A percentile compares a stretch with the other conserved stretches of the same genome.
Conservation (phyloP, 2,888 invertebrate genomes). For the Mimachlamys varia region DNA sequence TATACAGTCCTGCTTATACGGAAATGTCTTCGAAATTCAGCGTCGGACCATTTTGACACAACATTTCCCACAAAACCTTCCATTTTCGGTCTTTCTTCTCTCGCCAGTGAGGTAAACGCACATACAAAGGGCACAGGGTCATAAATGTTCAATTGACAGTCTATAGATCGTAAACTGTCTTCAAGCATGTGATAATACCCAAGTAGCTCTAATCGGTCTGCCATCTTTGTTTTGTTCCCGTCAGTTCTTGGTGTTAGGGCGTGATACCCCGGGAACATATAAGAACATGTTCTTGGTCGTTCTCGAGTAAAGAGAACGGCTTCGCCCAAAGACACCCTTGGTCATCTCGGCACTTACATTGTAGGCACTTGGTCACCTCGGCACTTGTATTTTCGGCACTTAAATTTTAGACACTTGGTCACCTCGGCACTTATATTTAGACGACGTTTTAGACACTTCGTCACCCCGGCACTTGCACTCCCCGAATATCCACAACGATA, state of each 20-base stretch:
- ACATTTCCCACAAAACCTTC: slow-evolving; percentile 38
- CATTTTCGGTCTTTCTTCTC: background rate
- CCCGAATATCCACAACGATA: too few relatives aligned
- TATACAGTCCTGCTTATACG: slow-evolving; percentile 1
- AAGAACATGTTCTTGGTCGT: background rate
- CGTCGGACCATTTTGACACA: background rate
- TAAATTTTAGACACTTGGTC: too few relatives aligned
- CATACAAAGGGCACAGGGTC: too few relatives aligned
- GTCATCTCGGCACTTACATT: too few relatives aligned
- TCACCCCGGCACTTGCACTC: too few relatives aligned
- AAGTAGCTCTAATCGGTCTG: background rate
- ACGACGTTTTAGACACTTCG: too few relatives aligned
- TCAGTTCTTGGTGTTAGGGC: background rate
- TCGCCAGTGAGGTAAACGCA: background rate
- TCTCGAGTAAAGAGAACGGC: background rate
- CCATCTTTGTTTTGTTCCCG: background rate
- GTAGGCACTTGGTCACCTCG: too few relatives aligned
- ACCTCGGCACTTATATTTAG: too few relatives aligned
- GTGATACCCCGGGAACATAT: background rate
- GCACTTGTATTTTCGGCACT: too few relatives aligned
- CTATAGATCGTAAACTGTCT: too few relatives aligned
- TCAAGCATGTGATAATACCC: too few relatives aligned
- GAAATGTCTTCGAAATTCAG: slow-evolving; percentile 37
- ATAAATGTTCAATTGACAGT: too few relatives aligned
- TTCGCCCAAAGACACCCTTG: background rate